phyloP scores from a whole-genome alignment of 1,140 invertebrate species.

The Paraescarpia echinospica region DNA sequence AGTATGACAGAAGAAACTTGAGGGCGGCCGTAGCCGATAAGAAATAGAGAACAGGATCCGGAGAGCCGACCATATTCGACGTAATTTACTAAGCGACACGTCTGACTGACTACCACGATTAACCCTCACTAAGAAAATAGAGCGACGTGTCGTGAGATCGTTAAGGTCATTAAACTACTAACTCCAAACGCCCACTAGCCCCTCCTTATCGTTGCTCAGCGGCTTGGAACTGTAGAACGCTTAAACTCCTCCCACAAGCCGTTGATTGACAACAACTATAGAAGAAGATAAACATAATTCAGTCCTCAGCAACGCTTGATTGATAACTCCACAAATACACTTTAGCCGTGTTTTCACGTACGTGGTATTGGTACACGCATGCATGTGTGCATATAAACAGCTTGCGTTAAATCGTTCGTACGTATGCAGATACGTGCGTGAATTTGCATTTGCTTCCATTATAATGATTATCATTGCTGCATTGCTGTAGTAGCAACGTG shows the following conservation, averaged over 20 bases:
- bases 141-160: background rate
- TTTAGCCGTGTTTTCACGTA: background rate
- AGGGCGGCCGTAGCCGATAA: background rate
- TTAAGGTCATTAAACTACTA: background rate
- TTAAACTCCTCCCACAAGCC: background rate
- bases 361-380: background rate
- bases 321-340: background rate
- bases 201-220: too few species aligned
- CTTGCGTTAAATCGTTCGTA: too few species aligned
- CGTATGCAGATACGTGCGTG: too few species aligned
- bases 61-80: background rate
- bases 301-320: background rate
- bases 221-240: too few species aligned
- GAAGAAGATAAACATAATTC: background rate
- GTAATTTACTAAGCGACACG: background rate
- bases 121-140: background rate
- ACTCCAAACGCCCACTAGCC: background rate
- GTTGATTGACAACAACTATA: background rate
- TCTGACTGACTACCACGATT: too few species aligned
- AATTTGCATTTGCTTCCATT: too few species aligned
- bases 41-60: background rate
- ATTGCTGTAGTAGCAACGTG: background rate
- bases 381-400: background rate
- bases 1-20: background rate
- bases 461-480: too few species aligned